phyloP scores from a whole-genome alignment of 2,797 vertebrate species.

The Pangasius krempfi region DNA sequence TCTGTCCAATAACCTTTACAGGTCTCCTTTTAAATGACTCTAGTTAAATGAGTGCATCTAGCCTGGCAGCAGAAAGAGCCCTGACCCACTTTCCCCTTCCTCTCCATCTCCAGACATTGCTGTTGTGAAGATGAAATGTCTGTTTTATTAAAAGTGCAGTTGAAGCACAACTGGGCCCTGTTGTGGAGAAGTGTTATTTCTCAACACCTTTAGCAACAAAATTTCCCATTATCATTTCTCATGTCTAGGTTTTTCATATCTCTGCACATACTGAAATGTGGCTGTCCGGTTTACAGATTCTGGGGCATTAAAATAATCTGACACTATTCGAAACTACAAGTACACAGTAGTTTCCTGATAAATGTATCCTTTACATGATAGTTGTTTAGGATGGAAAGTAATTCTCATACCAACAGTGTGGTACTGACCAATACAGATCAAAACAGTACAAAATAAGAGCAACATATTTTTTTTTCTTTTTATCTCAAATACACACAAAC shows the following conservation, averaged over 20 bases:
- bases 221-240: background rate
- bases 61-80: slow-evolving; percentile 78
- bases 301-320: background rate
- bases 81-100: slow-evolving; percentile 68
- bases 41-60: slow-evolving; percentile 76
- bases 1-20: slow-evolving; percentile 67
- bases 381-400: background rate
- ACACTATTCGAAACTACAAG: background rate
- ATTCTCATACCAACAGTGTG: background rate
- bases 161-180: slow-evolving; percentile 82
- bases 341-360: background rate
- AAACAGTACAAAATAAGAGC: background rate
- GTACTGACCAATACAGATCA: background rate
- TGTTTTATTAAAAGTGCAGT: slow-evolving; percentile 87
- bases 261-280: background rate
- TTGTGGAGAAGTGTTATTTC: slow-evolving; percentile 74
- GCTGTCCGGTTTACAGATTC: background rate
- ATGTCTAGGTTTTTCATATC: background rate
- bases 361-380: background rate
- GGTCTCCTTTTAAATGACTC: slow-evolving; percentile 73
- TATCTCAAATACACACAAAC: background rate
- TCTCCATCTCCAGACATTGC: slow-evolving; percentile 84
- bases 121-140: slow-evolving; percentile 88
- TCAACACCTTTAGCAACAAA: slow-evolving; percentile 20
- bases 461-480: background rate